Conservation (phyloP, 2,797 vertebrate species). For the Trichosurus vulpecula region DNA sequence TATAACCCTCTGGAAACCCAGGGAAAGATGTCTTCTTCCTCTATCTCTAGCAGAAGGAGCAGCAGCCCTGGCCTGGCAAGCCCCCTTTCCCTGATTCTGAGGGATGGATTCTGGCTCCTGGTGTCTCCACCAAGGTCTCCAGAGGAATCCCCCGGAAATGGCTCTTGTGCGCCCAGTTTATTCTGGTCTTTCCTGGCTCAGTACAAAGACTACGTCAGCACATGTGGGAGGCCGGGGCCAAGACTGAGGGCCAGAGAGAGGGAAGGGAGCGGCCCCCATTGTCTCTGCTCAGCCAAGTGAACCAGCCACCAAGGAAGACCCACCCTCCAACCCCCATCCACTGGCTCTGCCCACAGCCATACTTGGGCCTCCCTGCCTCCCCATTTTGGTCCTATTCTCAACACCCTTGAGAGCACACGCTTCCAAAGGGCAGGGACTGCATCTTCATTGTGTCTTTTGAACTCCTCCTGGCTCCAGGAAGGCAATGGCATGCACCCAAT, state of each 20-base stretch:
- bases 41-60: not conserved
- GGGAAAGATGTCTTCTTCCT: not conserved
- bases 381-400: not conserved
- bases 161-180: constrained; percentile 7
- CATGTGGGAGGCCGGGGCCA: not conserved
- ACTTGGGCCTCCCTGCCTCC: not conserved
- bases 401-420: constrained; percentile 5
- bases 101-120: not conserved
- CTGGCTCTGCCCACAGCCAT: constrained; percentile 20
- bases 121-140: not conserved
- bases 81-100: not conserved
- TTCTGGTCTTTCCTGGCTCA: not conserved
- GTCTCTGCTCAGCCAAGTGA: constrained; percentile 77
- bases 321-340: not conserved
- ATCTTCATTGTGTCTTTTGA: not conserved
- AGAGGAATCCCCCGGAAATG: not conserved
- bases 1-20: not conserved
- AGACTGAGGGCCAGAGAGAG: constrained; percentile 63
- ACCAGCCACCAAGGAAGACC: constrained; percentile 26
- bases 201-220: constrained; percentile 29
- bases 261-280: constrained; percentile 62
- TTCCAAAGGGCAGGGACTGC: not conserved
- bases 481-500: constrained; percentile 36
- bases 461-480: not conserved
- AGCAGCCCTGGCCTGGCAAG: constrained; percentile 20